These are phyloP conservation scores for Lasioglossum morio DNA, from an alignment of 2,888 invertebrate species.

Conservation along the genomic window DNA sequence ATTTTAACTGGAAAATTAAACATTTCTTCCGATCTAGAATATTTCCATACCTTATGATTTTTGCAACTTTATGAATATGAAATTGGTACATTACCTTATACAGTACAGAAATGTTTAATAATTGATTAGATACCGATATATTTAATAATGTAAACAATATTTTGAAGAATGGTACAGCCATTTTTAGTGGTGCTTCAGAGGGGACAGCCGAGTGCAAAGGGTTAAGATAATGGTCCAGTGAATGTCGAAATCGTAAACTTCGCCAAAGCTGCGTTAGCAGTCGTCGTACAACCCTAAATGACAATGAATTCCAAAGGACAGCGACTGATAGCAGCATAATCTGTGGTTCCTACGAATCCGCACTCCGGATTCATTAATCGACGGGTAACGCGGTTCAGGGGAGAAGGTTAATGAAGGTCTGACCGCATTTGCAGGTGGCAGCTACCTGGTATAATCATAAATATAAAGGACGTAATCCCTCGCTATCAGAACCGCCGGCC, in stretches of 20 bases:
- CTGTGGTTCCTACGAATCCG: not conserved
- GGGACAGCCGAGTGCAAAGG: too few relatives aligned
- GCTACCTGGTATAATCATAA: slow-evolving; percentile 71
- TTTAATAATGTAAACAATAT: too few relatives aligned
- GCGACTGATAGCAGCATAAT: not conserved
- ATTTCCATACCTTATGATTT: too few relatives aligned
- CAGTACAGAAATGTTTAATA: too few relatives aligned
- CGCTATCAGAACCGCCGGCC: slow-evolving; percentile 63
- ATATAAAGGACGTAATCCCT: slow-evolving; percentile 64
- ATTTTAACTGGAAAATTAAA: too few relatives aligned
- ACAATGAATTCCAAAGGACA: not conserved
- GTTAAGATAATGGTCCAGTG: not conserved
- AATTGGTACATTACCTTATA: too few relatives aligned
- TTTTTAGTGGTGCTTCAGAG: too few relatives aligned
- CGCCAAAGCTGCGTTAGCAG: not conserved
- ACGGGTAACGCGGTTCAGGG: not conserved
- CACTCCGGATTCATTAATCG: not conserved
- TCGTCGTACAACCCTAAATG: not conserved
- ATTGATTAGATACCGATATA: too few relatives aligned
- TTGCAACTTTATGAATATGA: too few relatives aligned
- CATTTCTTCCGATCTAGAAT: too few relatives aligned
- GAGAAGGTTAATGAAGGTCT: slow-evolving; percentile 51
- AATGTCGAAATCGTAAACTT: not conserved
- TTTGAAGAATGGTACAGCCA: too few relatives aligned
- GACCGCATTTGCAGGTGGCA: slow-evolving; percentile 35